Base-by-base conservation (phyloP, 2,888 invertebrate genomes). In the Tenthredo livida region DNA sequence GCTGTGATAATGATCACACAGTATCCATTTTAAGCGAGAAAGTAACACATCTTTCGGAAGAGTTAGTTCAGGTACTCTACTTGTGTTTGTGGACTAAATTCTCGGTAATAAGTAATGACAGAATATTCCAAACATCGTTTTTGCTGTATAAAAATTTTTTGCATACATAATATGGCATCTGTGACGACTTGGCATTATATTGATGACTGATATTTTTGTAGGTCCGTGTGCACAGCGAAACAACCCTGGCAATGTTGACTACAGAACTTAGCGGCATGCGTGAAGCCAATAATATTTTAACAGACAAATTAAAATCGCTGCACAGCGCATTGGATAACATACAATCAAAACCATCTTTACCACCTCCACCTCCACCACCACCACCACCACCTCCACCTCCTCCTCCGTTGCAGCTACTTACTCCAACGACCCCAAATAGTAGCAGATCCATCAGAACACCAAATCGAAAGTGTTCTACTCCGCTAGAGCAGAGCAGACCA, bases 381-480 rank as follows among this genome's bases (percentile, higher is more conserved):
- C 88, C 88, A 0, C 88, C 88, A 0, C 88, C 90, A 0, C 89
- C 86, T 2, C 88, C 89, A 1, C 87, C 86, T 4, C 87, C 87
- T 9, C 85, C 84, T 47, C 85, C 85, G 43, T 84, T 82, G 29
- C 84, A 85, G 25, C 77, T 73, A 58, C 47, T 85, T 15, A 87
- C 88, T 15, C 89, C 90, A 5, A 89, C 87, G 61, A 90, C 88
- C 5, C 87, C 89, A 2, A 88, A 86, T 47, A 89, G 82, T 29
- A 86, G 84, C 43, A 88, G 80, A 65, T 88, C 33, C 61, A 84
- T 86, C 43, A 87, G 87, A 61, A 88, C 89, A n/a, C 89, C 90
- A 25, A 86, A 89, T 54, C 90, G 88, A 84, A 91, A 90, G 84
- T 89, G 88, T 67, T 90, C 90, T 9, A 90, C 90, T 29, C 90